Evolutionary conservation across 2,888 invertebrate species (phyloP).

Genomic region (Cephus sareptanus): DNA sequence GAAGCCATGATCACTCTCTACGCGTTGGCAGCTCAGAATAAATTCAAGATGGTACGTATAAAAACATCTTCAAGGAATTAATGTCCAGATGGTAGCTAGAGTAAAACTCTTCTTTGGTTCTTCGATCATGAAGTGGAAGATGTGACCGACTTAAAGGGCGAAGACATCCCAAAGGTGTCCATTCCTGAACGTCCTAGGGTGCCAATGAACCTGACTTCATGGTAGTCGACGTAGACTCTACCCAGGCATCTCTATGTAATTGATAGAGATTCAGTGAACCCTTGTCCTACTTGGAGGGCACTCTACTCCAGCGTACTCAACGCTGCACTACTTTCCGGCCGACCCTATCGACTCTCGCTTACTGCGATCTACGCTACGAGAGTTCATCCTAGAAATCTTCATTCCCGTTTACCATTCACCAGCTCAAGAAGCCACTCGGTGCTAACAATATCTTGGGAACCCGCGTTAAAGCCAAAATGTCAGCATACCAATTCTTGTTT

Average conservation of each 20-base stretch:
- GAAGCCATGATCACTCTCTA: background rate
- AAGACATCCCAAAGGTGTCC: background rate
- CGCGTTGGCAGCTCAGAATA: background rate
- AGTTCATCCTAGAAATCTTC: background rate
- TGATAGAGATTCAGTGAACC: slow-evolving; percentile 7
- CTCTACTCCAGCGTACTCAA: background rate
- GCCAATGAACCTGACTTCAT: slow-evolving; percentile 1
- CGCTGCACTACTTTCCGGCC: slow-evolving; percentile 1
- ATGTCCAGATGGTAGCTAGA: background rate
- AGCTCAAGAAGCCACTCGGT: background rate
- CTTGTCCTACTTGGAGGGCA: slow-evolving; percentile 9
- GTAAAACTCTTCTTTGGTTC: background rate
- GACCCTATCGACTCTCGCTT: background rate
- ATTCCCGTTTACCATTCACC: background rate
- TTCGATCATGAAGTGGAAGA: background rate
- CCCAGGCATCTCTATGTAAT: background rate
- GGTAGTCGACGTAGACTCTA: background rate
- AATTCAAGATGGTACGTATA: background rate
- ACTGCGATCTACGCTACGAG: background rate
- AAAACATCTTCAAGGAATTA: background rate
- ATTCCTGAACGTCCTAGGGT: background rate
- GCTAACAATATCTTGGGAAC: background rate
- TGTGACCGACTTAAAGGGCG: slow-evolving; percentile 6
- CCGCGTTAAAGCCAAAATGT: background rate
- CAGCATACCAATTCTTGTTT: background rate